A percentile compares a stretch with the other conserved stretches of the same genome.
These are phyloP conservation scores for Microtus ochrogaster DNA, from an alignment of 2,113 vertebrate species.

Conservation along the genomic window DNA sequence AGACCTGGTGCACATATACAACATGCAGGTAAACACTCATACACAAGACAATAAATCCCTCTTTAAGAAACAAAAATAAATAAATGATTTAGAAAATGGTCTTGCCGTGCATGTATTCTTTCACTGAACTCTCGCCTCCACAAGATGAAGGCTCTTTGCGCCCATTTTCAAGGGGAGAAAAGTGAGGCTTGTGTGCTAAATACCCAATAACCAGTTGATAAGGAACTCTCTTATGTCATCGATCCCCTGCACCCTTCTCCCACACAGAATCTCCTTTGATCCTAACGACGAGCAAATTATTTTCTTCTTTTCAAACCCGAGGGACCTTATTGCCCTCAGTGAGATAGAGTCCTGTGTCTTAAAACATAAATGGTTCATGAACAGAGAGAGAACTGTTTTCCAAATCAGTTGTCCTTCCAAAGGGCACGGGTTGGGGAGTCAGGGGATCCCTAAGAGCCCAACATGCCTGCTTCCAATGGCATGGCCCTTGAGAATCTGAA, in stretches of 20 bases:
- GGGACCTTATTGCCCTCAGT: neutral
- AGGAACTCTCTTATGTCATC: neutral
- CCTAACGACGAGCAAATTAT: neutral
- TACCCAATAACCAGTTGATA: neutral
- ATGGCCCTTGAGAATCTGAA: slow-evolving; percentile 31
- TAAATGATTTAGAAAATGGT: neutral
- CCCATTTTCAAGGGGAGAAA: slow-evolving; percentile 42
- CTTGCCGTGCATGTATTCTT: neutral
- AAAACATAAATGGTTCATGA: slow-evolving; percentile 37
- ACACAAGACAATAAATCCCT: neutral
- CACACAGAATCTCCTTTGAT: neutral
- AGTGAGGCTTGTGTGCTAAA: neutral
- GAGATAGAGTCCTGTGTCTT: neutral
- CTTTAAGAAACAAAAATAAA: neutral
- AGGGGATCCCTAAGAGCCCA: neutral
- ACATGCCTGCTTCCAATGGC: neutral
- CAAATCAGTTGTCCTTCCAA: neutral
- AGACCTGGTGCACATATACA: neutral
- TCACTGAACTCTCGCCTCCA: neutral
- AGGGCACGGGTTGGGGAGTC: neutral
- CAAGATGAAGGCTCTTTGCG: neutral
- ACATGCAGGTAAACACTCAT: neutral
- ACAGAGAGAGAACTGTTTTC: slow-evolving; percentile 27
- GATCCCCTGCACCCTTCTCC: neutral
- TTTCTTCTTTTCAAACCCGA: neutral